phyloP scores from a whole-genome alignment of 2,797 vertebrate species.

The Pampus argenteus region DNA sequence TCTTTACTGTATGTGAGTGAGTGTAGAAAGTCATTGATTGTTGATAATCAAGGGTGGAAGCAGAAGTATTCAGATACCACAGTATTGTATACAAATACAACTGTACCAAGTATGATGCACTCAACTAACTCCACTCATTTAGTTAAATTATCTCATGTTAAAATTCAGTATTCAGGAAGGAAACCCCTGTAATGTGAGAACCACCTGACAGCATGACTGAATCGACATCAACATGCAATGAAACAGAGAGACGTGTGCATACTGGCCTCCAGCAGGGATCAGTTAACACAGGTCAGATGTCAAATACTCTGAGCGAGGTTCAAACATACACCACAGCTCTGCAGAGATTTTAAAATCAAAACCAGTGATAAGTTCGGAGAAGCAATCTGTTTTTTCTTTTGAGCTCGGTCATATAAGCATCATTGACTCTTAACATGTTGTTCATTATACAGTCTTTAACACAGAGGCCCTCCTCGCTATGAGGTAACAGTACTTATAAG shows the following conservation, averaged over 20 bases:
- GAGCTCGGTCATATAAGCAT: conserved; percentile 9
- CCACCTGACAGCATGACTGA: conserved; percentile 2
- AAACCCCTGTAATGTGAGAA: neutral
- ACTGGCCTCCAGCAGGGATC: conserved; percentile 37
- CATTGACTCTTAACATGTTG: neutral
- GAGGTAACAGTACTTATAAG: neutral
- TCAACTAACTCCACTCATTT: too few species aligned
- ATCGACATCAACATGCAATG: conserved; percentile 6
- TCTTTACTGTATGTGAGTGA: neutral
- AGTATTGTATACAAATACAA: too few species aligned
- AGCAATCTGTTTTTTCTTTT: conserved; percentile 2
- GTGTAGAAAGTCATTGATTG: neutral
- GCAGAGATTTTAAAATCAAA: conserved; percentile 33
- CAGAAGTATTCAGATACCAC: too few species aligned
- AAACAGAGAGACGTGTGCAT: neutral
- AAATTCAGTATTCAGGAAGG: neutral
- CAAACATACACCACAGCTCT: conserved; percentile 33
- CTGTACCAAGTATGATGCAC: neutral
- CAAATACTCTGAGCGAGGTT: conserved; percentile 31
- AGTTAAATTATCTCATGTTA: neutral
- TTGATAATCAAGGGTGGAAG: neutral
- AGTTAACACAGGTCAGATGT: conserved; percentile 35
- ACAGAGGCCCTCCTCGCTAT: neutral
- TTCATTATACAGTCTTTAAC: neutral
- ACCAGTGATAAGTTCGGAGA: neutral